These are phyloP conservation scores for Otis tarda DNA, from an alignment of 2,113 vertebrate genomes.

Conservation along the genomic window DNA sequence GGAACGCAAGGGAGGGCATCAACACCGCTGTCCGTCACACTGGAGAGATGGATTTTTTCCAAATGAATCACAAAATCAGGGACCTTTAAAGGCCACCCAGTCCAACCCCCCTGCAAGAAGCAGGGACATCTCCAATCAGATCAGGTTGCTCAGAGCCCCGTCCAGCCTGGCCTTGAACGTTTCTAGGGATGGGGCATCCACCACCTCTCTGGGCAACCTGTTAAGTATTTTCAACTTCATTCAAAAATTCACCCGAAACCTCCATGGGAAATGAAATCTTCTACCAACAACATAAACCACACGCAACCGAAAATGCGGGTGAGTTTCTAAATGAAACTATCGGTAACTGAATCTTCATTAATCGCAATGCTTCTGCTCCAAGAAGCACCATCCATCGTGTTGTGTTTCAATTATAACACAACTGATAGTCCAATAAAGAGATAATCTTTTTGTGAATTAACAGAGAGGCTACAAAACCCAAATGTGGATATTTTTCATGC, in stretches of 20 bases:
- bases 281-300: background rate
- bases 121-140: too few relatives aligned
- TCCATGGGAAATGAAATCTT: background rate
- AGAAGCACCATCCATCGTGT: background rate
- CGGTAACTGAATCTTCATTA: background rate
- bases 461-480: background rate
- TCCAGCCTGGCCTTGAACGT: too few relatives aligned
- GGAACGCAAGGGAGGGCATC: background rate
- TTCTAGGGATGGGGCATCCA: too few relatives aligned
- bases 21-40: background rate
- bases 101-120: too few relatives aligned
- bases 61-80: too few relatives aligned
- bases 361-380: background rate
- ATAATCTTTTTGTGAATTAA: background rate
- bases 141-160: too few relatives aligned
- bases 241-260: background rate
- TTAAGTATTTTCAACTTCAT: too few relatives aligned
- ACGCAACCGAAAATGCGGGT: accelerated
- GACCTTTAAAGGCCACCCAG: too few relatives aligned
- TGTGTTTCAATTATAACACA: background rate
- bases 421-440: background rate
- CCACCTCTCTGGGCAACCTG: too few relatives aligned
- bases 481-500: background rate
- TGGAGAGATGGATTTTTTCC: background rate
- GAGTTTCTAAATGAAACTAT: background rate